Evolutionary conservation across 1,140 invertebrate species (phyloP).

Genomic region (Diabrotica undecimpunctata): DNA sequence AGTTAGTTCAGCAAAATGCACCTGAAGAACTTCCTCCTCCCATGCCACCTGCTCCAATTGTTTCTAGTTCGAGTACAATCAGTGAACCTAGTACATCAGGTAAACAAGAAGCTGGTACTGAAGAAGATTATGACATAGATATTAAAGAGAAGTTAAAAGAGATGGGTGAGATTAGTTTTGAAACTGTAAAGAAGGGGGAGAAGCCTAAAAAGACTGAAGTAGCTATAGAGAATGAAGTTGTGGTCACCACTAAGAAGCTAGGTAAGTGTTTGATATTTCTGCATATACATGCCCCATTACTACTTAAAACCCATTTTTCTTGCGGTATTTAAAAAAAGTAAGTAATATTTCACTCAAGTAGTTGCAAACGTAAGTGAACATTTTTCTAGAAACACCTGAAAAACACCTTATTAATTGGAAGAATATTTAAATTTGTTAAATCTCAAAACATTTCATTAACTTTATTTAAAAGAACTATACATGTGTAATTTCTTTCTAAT

Average conservation of each 20-base stretch:
- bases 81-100: slow-evolving; percentile 11
- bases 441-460: too few relatives aligned
- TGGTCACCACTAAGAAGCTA: slow-evolving; percentile 41
- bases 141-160: slow-evolving; percentile 57
- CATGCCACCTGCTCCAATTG: slow-evolving; percentile 21
- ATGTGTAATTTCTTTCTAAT: too few relatives aligned
- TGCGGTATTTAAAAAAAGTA: too few relatives aligned
- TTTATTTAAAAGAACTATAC: too few relatives aligned
- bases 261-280: slow-evolving; percentile 30
- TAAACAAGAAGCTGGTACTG: slow-evolving; percentile 19
- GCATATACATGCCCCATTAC: neutral
- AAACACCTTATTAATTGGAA: too few relatives aligned
- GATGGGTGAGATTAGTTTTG: slow-evolving; percentile 54
- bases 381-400: too few relatives aligned
- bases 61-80: neutral
- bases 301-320: neutral
- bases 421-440: too few relatives aligned
- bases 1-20: slow-evolving; percentile 34
- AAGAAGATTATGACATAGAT: slow-evolving; percentile 47
- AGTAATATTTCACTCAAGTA: slow-evolving; percentile 2
- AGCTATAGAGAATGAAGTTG: slow-evolving; percentile 40
- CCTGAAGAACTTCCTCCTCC: slow-evolving; percentile 16
- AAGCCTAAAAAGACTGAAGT: slow-evolving; percentile 41
- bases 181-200: slow-evolving; percentile 45
- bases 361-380: too few relatives aligned